These are phyloP conservation scores for Pituophis catenifer DNA, from an alignment of 2,113 vertebrate species.

Conservation along the genomic window DNA sequence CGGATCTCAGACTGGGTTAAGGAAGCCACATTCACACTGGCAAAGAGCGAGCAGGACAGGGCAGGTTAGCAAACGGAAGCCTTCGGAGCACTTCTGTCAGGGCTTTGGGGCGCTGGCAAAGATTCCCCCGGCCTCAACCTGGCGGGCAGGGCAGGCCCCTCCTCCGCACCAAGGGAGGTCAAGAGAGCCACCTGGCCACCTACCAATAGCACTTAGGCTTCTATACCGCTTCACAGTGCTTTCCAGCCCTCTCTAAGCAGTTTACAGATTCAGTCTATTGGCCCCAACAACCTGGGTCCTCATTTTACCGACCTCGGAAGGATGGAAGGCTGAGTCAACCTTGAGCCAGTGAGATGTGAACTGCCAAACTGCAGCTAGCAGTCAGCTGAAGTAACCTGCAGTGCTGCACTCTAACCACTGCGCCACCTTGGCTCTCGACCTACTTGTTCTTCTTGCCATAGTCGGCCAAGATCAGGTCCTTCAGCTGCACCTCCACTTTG, in stretches of 20 bases:
- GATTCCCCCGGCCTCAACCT: not conserved
- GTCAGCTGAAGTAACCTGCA: no score
- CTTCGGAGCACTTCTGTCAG: not conserved
- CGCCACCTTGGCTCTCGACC: constrained; percentile 17
- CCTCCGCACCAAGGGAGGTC: not conserved
- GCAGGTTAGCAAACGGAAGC: rapidly evolving
- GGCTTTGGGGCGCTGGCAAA: not conserved
- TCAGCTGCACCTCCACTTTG: constrained; percentile 98
- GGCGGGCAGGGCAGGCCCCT: not conserved
- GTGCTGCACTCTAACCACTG: no score
- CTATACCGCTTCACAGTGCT: no score
- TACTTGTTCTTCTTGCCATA: constrained; percentile 99
- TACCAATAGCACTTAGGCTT: no score
- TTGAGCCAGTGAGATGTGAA: no score
- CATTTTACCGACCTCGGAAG: no score
- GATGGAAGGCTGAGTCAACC: no score
- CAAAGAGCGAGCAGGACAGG: not conserved
- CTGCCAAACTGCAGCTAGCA: no score
- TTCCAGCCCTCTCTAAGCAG: no score
- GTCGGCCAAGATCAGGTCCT: constrained; percentile 96
- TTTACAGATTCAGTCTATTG: no score
- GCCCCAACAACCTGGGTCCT: no score
- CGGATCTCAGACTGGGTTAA: constrained; percentile 97
- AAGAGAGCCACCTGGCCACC: constrained; percentile 24
- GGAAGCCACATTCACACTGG: constrained; percentile 95